These are phyloP conservation scores for Lepus townsendii DNA, from an alignment of 2,797 vertebrate genomes.

Conservation along the genomic window DNA sequence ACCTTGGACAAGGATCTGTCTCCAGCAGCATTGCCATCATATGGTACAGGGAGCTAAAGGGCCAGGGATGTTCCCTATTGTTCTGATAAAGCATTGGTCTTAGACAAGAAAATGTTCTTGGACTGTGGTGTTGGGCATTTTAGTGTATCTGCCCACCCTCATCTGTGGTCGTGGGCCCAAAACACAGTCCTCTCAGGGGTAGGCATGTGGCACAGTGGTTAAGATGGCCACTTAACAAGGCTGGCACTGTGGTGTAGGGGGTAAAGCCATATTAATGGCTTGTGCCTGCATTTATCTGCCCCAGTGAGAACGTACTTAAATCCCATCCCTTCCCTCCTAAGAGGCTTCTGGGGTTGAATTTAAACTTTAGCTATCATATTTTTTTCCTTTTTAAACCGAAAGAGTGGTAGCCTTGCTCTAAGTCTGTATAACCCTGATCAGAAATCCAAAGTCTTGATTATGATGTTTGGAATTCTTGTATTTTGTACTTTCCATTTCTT, in stretches of 20 bases:
- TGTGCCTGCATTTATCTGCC: background rate
- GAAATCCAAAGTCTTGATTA: constrained; percentile 33
- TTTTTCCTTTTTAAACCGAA: background rate
- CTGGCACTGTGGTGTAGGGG: too few relatives aligned
- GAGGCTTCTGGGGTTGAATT: background rate
- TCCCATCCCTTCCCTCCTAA: background rate
- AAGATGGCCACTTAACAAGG: too few relatives aligned
- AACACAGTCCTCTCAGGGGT: background rate
- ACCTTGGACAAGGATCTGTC: background rate
- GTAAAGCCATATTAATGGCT: background rate
- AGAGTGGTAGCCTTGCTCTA: background rate
- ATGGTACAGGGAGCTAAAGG: background rate
- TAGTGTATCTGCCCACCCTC: background rate
- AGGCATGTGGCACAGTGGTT: too few relatives aligned
- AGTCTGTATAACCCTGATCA: background rate
- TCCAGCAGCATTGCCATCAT: background rate
- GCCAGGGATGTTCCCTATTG: background rate
- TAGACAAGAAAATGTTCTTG: background rate
- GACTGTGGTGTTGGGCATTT: constrained; percentile 10
- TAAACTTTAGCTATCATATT: background rate
- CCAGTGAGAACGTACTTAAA: background rate
- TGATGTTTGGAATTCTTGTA: constrained; percentile 36
- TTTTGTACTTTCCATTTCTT: background rate
- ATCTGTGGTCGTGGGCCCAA: background rate
- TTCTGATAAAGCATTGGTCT: background rate